These are phyloP conservation scores for Tachystola acroxantha DNA, from an alignment of 2,888 invertebrate genomes.

Conservation along the genomic window DNA sequence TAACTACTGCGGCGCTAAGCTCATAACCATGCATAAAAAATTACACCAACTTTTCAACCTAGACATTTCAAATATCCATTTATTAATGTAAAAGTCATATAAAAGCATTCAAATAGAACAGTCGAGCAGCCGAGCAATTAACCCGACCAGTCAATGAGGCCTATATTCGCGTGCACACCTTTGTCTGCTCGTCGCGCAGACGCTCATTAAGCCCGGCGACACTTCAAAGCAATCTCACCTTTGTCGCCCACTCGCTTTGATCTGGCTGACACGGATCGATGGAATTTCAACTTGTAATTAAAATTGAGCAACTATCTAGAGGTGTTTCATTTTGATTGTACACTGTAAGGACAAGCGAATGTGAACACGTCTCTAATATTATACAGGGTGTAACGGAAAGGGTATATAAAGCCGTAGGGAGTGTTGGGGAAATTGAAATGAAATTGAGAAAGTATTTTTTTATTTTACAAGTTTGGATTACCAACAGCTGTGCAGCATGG, in stretches of 20 bases:
- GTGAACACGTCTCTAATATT: background rate
- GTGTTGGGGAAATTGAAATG: too few relatives aligned
- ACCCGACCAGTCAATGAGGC: background rate
- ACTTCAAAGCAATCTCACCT: constrained; percentile 60
- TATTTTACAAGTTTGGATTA: too few relatives aligned
- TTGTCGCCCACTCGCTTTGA: constrained; percentile 55
- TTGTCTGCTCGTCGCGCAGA: constrained; percentile 15
- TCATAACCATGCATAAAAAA: too few relatives aligned
- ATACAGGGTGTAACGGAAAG: too few relatives aligned
- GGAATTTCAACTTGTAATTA: constrained; percentile 54
- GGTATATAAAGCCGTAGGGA: too few relatives aligned
- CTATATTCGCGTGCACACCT: constrained; percentile 25
- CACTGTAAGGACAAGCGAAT: constrained; percentile 18
- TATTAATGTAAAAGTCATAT: too few relatives aligned
- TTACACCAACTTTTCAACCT: too few relatives aligned
- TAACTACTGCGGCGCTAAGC: too few relatives aligned
- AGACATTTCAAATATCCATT: too few relatives aligned
- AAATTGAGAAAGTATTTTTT: too few relatives aligned
- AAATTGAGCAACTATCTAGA: constrained; percentile 39
- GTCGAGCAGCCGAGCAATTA: constrained; percentile 1
- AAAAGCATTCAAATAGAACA: background rate
- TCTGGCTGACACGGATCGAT: constrained; percentile 45
- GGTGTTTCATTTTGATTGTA: constrained; percentile 26
- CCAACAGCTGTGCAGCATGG: too few relatives aligned
- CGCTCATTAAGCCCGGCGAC: constrained; percentile 40